These are phyloP conservation scores for Pecten maximus DNA, from an alignment of 2,888 invertebrate species.

Conservation along the genomic window DNA sequence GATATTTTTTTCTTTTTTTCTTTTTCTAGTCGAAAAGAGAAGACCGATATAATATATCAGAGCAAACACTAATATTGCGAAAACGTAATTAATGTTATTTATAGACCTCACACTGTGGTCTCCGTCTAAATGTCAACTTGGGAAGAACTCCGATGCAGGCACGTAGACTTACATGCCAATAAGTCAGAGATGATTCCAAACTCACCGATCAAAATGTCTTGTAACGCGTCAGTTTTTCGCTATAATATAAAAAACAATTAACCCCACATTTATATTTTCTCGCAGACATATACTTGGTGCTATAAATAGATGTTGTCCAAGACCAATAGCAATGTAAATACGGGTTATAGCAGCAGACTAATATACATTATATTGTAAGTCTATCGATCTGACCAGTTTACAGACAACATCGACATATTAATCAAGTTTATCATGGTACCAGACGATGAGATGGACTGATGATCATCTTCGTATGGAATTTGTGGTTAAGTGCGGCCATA, in stretches of 20 bases:
- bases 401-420: not conserved
- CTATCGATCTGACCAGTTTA: not conserved
- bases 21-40: no score
- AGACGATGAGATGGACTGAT: not conserved
- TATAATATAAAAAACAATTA: not conserved
- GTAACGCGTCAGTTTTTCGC: not conserved
- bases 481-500: no score
- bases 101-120: no score
- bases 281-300: not conserved
- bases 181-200: not conserved
- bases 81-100: no score
- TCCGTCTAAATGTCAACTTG: no score
- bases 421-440: not conserved
- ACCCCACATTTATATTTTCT: not conserved
- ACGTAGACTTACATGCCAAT: no score
- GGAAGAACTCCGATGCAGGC: no score
- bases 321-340: not conserved
- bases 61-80: no score
- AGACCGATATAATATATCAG: no score
- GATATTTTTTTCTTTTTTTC: no score
- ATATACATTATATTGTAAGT: no score
- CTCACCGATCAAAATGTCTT: not conserved
- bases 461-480: no score
- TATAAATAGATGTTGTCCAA: not conserved
- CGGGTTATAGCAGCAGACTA: not conserved